A percentile compares a stretch with the other conserved stretches of the same genome.
Evolutionary conservation across 1,140 invertebrate species (phyloP).

Genomic region (Drosophila sechellia): DNA sequence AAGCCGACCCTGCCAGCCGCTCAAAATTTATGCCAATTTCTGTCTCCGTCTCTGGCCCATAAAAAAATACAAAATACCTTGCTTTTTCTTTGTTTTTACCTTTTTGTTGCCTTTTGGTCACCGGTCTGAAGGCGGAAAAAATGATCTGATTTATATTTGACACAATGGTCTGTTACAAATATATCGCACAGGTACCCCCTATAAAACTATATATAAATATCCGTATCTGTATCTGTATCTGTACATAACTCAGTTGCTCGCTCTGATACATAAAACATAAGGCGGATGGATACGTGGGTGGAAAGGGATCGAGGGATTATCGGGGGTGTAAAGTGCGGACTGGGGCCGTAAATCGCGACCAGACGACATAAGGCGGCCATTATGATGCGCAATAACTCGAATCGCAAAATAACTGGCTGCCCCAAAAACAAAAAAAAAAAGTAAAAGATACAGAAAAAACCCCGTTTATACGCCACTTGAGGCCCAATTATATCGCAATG

Average conservation of each 20-base stretch:
- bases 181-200: conserved; percentile 26
- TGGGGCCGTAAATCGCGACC: conserved; percentile 49
- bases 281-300: conserved; percentile 35
- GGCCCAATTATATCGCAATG: conserved; percentile 81
- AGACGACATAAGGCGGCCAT: conserved; percentile 73
- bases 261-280: conserved; percentile 83
- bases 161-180: conserved; percentile 75
- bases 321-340: conserved; percentile 20
- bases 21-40: conserved; percentile 75
- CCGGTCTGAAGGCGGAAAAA: conserved; percentile 59
- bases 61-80: conserved; percentile 52
- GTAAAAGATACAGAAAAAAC: conserved; percentile 14
- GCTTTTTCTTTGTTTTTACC: neutral
- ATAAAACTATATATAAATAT: conserved; percentile 1
- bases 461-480: conserved; percentile 41
- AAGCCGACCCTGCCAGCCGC: conserved; percentile 50
- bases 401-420: conserved; percentile 48
- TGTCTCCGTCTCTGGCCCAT: conserved; percentile 33
- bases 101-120: conserved; percentile 18
- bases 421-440: neutral
- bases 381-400: conserved; percentile 79
- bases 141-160: conserved; percentile 84
- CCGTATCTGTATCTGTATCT: conserved; percentile 15
- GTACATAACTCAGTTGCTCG: conserved; percentile 54
- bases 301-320: conserved; percentile 8